These are phyloP conservation scores for Felis chaus DNA, from an alignment of 2,113 vertebrate genomes.

Conservation along the genomic window DNA sequence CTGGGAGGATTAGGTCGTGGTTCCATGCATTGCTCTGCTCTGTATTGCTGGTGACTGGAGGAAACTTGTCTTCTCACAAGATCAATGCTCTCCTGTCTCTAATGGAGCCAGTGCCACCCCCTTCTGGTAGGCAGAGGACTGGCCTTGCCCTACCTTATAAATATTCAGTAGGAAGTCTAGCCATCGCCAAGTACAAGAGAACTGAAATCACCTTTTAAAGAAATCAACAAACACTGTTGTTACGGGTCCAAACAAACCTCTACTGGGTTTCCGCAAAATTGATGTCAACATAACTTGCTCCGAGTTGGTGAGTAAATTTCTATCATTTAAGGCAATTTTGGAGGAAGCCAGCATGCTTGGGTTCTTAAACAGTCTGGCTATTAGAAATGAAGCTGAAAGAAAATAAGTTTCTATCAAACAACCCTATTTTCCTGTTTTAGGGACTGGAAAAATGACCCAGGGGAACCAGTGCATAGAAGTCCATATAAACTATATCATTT, in stretches of 20 bases:
- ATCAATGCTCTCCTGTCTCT: not conserved
- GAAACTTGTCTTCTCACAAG: not conserved
- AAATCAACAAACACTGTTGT: not conserved
- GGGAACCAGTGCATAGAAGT: not conserved
- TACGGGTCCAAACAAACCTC: not conserved
- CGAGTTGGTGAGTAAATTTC: not conserved
- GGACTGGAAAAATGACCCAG: not conserved
- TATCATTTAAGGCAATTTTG: not conserved
- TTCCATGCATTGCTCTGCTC: too few relatives aligned
- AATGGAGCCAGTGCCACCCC: not conserved
- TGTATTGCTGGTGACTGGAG: not conserved
- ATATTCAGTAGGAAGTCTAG: not conserved
- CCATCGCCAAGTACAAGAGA: not conserved
- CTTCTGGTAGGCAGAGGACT: too few relatives aligned
- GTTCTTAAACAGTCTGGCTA: not conserved
- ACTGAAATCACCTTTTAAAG: not conserved
- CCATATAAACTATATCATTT: not conserved
- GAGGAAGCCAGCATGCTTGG: not conserved
- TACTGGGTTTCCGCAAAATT: not conserved
- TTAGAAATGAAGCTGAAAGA: not conserved
- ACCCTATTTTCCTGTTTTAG: not conserved
- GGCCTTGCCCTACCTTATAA: not conserved
- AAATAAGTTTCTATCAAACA: not conserved
- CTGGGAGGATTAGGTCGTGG: not conserved
- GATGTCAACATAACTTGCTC: not conserved